These are phyloP conservation scores for Solen grandis DNA, from an alignment of 1,140 invertebrate species.

Conservation along the genomic window DNA sequence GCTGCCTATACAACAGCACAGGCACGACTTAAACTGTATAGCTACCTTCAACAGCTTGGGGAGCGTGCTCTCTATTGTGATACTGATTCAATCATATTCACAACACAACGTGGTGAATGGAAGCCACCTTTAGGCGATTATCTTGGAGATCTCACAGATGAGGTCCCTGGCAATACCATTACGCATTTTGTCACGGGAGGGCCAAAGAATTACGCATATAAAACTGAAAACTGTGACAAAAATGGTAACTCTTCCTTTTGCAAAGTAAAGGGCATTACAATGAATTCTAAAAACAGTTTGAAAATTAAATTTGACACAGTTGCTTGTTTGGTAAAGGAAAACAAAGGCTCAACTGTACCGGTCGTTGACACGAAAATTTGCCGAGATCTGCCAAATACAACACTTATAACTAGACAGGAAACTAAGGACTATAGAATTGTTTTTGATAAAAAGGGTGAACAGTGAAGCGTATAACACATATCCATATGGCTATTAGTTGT, in stretches of 20 bases:
- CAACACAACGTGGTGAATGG: conserved; percentile 15
- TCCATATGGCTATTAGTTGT: conserved; percentile 18
- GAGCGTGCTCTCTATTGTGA: conserved; percentile 77
- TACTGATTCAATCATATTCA: conserved; percentile 78
- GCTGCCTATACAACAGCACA: conserved; percentile 78
- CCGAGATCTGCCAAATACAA: neutral
- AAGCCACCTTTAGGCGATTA: conserved; percentile 14
- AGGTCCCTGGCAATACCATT: conserved; percentile 18
- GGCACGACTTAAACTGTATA: conserved; percentile 77
- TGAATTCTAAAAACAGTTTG: conserved; percentile 32
- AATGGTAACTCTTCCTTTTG: neutral
- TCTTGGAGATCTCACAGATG: conserved; percentile 1
- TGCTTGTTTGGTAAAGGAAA: conserved; percentile 1
- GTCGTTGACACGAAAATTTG: neutral
- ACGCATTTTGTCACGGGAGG: conserved; percentile 43
- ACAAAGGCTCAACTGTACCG: neutral
- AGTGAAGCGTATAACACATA: neutral
- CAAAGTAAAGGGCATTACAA: conserved; percentile 34
- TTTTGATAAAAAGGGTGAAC: conserved; percentile 17
- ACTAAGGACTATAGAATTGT: conserved; percentile 28
- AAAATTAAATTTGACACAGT: conserved; percentile 27
- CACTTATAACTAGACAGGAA: neutral
- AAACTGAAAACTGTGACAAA: neutral
- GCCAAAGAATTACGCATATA: conserved; percentile 47
- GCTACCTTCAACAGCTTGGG: conserved; percentile 71